Base-by-base conservation (phyloP, 2,113 vertebrate species). In the Mustela lutreola region DNA sequence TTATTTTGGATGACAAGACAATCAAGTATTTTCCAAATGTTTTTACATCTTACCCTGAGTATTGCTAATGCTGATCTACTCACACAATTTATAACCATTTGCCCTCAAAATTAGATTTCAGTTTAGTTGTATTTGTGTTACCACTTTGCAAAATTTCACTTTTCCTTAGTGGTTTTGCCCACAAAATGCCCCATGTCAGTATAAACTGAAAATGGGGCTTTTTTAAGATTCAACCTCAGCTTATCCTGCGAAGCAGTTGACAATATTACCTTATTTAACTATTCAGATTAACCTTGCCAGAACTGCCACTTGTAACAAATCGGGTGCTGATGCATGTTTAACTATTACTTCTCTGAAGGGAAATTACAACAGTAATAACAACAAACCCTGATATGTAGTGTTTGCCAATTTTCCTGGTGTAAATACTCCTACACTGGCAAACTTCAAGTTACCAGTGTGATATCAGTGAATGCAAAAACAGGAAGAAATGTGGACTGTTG, bases 1-100 rank as follows among this genome's bases (percentile, higher is more conserved):
- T 81, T 90, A 90, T 84, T 95, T 93, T 94, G 92, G 31, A 53
- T 94, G 94, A 95, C 48, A 95, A 93, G 75, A 84, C 63, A 71
- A 90, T 45, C 70, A 81, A 71, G 36, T 84, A 73, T 83, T 97
- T 97, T 60, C 95, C 50, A 89, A 87, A 84, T 81, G 76, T 94
- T 80, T 95, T 87, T 48, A 56, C 2, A 93, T 86, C 50, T 80
- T 89, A 63, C 36, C 24, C 33, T 67, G 81, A 94, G 7, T 36
- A 58, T 70, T 82, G 75, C 22, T 90, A 92, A 14, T 62, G 33
- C 26, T 21, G 36, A 53, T 91, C 70, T 91, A 18, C 19, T 87
- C 53, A 45, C n/a, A 60, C 48, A 92, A 56, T 94, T 93, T 65
- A 71, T 89, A 96, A 84, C 26, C 75, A 83, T 65, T 96, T 96